phyloP scores from a whole-genome alignment of 1,140 invertebrate genomes.

The Leptinotarsa defecta region DNA sequence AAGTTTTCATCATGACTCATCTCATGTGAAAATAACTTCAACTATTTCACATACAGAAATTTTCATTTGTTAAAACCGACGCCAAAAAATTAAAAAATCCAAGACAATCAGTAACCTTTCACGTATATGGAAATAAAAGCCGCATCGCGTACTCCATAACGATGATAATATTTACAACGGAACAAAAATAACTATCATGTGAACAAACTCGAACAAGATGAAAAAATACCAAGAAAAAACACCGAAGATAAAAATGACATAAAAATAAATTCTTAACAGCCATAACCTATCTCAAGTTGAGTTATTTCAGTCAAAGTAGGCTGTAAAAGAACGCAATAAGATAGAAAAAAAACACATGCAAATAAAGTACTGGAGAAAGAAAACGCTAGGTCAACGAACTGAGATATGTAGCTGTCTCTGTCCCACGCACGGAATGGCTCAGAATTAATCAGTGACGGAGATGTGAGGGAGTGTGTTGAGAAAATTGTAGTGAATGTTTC shows the following conservation, averaged over 20 bases:
- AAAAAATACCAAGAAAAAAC: constrained; percentile 23
- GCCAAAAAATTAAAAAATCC: neutral
- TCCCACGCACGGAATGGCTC: constrained; percentile 40
- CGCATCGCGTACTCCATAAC: neutral
- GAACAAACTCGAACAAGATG: constrained; percentile 29
- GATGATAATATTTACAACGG: constrained; percentile 24
- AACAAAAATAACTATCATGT: constrained; percentile 27
- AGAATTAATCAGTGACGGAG: constrained; percentile 33
- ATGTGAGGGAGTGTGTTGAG: constrained; percentile 12
- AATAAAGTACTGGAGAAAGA: constrained; percentile 57
- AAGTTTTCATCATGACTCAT: neutral
- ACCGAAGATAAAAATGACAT: constrained; percentile 31
- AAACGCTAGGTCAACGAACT: constrained; percentile 46
- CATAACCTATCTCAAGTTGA: constrained; percentile 55
- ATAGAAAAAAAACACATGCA: constrained; percentile 56
- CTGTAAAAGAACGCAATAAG: constrained; percentile 57
- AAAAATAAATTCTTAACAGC: constrained; percentile 48
- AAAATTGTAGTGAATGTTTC: neutral
- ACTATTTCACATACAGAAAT: neutral
- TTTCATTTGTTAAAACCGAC: neutral
- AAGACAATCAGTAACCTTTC: neutral
- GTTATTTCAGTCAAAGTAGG: constrained; percentile 58
- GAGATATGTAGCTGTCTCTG: constrained; percentile 42
- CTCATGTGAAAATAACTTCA: neutral
- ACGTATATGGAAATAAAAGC: neutral